phyloP scores from a whole-genome alignment of 2,888 invertebrate species.

The Lepidonotus clava region DNA sequence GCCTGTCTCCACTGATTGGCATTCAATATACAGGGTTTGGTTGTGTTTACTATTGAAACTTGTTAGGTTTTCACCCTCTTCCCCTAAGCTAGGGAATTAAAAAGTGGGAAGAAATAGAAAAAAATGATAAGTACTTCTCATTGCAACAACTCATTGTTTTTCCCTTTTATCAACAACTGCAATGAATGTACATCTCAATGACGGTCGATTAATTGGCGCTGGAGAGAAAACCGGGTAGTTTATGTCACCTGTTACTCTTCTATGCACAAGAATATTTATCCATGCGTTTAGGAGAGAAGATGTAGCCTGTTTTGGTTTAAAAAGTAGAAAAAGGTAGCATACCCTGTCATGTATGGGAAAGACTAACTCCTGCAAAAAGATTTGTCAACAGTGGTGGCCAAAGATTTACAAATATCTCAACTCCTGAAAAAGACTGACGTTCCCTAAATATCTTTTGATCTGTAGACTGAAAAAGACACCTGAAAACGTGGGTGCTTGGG shows the following conservation, averaged over 20 bases:
- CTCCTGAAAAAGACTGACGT: neutral
- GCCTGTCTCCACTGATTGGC: constrained; percentile 59
- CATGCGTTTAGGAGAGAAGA: constrained; percentile 21
- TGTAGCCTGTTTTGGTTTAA: neutral
- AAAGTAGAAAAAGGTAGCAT: neutral
- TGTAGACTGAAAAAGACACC: constrained; percentile 52
- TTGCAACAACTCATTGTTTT: constrained; percentile 42
- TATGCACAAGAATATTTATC: constrained; percentile 16
- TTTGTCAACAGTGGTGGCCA: constrained; percentile 6
- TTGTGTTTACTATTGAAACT: constrained; percentile 55
- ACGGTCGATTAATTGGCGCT: neutral
- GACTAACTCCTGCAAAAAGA: constrained; percentile 39
- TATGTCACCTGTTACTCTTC: neutral
- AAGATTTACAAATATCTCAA: neutral
- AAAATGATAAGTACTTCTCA: constrained; percentile 68
- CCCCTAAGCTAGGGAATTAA: constrained; percentile 82
- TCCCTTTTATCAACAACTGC: constrained; percentile 21
- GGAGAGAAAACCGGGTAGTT: neutral
- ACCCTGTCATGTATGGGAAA: neutral
- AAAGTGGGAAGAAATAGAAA: constrained; percentile 81
- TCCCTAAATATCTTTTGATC: neutral
- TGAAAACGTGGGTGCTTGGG: constrained; percentile 43
- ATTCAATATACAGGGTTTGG: constrained; percentile 58
- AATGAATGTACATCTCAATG: constrained; percentile 31
- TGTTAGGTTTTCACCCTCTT: constrained; percentile 80